A percentile compares a stretch with the other conserved stretches of the same genome.
Evolutionary conservation across 2,797 vertebrate genomes (phyloP).

Genomic region (Ctenosaura bakeri): DNA sequence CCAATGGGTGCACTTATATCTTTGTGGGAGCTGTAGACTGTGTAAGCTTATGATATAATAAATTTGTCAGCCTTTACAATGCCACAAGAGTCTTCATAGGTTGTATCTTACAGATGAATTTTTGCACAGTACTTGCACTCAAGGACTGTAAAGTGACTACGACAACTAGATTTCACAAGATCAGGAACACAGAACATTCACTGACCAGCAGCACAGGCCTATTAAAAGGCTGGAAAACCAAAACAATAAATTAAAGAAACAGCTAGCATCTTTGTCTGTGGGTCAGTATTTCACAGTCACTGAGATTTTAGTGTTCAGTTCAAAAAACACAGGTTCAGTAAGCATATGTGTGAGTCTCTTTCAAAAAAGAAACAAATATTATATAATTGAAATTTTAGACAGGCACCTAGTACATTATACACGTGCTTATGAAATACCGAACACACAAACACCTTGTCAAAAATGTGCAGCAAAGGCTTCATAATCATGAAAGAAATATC

Average conservation of each 20-base stretch:
- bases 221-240: neutral
- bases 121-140: neutral
- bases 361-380: neutral
- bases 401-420: neutral
- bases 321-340: neutral
- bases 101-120: neutral
- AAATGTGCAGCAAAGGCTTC: neutral
- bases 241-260: neutral
- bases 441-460: neutral
- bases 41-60: neutral
- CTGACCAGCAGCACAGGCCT: neutral
- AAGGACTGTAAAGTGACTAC: neutral
- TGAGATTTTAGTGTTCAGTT: neutral
- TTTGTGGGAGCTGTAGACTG: neutral
- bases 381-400: slow-evolving; percentile 14
- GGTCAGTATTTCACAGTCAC: neutral
- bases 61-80: neutral
- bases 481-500: neutral
- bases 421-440: neutral
- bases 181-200: neutral
- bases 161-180: neutral
- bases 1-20: neutral
- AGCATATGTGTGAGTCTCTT: neutral
- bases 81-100: too few relatives aligned
- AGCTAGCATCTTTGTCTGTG: neutral